phyloP scores from a whole-genome alignment of 2,888 invertebrate genomes.

The Apocheima hispidaria region DNA sequence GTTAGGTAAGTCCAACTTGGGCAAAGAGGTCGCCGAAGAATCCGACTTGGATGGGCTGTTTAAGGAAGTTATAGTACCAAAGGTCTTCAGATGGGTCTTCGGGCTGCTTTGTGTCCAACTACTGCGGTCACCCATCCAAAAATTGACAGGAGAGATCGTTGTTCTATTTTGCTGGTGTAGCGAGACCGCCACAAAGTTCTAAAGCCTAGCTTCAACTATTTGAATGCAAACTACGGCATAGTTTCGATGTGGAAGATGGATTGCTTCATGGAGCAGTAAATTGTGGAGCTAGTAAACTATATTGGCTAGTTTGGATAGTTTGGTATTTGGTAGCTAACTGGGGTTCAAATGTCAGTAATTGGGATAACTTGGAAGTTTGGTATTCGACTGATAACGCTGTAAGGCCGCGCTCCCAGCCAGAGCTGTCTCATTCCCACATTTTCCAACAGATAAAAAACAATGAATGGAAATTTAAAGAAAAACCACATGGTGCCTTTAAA shows the following conservation, averaged over 20 bases:
- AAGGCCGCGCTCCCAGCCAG: no score
- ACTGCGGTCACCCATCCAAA: no score
- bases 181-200: background rate
- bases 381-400: background rate
- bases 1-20: no score
- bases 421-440: no score
- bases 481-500: no score
- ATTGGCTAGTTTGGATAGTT: slow-evolving; percentile 6
- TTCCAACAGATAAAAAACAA: no score
- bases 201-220: background rate
- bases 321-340: slow-evolving; percentile 2
- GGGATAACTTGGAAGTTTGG: background rate
- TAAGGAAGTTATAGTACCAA: no score
- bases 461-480: no score
- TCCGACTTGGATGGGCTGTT: no score
- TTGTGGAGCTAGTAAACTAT: background rate
- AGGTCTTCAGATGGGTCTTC: no score
- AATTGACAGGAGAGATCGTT: background rate
- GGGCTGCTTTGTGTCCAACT: no score
- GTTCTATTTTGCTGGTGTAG: background rate
- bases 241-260: slow-evolving; percentile 15
- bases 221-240: slow-evolving; percentile 6
- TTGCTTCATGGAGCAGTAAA: slow-evolving; percentile 3
- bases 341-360: slow-evolving; percentile 6
- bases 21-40: no score